Base-by-base conservation (phyloP, 30 jellyfish, hydroid and myxozoan genomes). In the Cassiopea xamachana region DNA sequence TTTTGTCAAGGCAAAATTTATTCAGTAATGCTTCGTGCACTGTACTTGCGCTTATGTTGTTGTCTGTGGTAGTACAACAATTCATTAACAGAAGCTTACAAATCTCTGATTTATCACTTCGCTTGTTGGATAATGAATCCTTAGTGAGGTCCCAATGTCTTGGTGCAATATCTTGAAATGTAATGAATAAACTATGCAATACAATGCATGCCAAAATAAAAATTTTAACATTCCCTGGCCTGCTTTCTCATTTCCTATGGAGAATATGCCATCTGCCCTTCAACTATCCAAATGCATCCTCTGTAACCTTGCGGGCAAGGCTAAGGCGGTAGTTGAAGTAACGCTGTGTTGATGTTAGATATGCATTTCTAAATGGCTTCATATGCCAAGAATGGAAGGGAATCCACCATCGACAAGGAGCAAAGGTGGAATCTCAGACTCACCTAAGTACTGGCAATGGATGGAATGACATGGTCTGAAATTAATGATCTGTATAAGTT, bases 381-480 rank as follows among this genome's bases (percentile, higher is more conserved):
- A 89, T 89, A 74, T 69, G 79, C 88, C 89, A 89, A 48, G 96
- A 70, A 75, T 73, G 92, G 82, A 89, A 62, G 84, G 96, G 89
- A 89, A 89, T 60, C 93, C 93, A 45, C 96, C 96, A 79, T 89
- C 93, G 55, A 84, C 96, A 73, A 89, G 85, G 60, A 89, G 77
- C 69, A 77, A 71, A 27, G 90, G 90, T 27, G 95, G 43, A 78
- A 75, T 77, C 58, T 87, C 50, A 27, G 94, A 39, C 43, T 77
- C 89, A 75, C 76, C 82, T 68, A 75, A 55, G 45, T 87, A 83
- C 89, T 87, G 82, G 94, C 94, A 64, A 76, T 75, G 77, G 8
- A 48, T 58, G 93, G 93, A 18, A 74, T 85, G 43, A 72, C 60
- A 60, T 87, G 86, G 50, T 73, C 55, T 84, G 92, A 84, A 48